Conservation (phyloP, 2,888 invertebrate genomes). For the Agonopterix arenella region DNA sequence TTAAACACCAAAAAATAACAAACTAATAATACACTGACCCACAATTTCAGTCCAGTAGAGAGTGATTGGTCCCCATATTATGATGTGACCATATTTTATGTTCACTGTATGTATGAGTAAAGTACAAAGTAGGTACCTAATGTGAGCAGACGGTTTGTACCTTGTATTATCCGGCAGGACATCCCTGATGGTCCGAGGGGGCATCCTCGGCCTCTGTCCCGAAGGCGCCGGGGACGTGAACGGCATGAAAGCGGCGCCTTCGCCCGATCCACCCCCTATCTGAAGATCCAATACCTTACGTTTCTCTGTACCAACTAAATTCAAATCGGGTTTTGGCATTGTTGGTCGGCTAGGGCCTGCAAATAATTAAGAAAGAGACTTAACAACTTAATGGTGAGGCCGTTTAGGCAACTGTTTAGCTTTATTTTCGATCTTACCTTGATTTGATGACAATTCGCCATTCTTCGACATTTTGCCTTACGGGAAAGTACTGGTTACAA, state of each 20-base stretch:
- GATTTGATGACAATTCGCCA: slow-evolving; percentile 82
- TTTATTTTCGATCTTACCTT: slow-evolving; percentile 53
- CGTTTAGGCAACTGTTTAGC: not conserved
- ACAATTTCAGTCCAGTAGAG: too few species aligned
- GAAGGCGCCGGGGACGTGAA: slow-evolving; percentile 44
- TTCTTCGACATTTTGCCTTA: slow-evolving; percentile 82
- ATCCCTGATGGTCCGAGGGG: slow-evolving; percentile 64
- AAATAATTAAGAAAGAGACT: slow-evolving; percentile 14
- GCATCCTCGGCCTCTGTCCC: slow-evolving; percentile 48
- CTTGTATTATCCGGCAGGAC: slow-evolving; percentile 67
- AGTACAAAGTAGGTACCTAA: not conserved
- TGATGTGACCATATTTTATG: too few species aligned
- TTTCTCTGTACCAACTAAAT: slow-evolving; percentile 69
- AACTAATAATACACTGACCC: too few species aligned
- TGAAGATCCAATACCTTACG: slow-evolving; percentile 78
- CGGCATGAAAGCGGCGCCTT: slow-evolving; percentile 72
- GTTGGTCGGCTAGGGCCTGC: slow-evolving; percentile 65
- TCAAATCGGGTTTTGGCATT: slow-evolving; percentile 65
- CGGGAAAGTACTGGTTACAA: slow-evolving; percentile 19
- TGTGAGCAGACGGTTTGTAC: slow-evolving; percentile 22
- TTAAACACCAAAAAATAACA: too few species aligned
- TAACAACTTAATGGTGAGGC: not conserved
- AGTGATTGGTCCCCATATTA: too few species aligned
- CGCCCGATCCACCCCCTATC: slow-evolving; percentile 65
- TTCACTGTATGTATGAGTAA: too few species aligned